Evolutionary conservation across 2,888 invertebrate genomes (phyloP).

Genomic region (Yponomeuta sedellus): DNA sequence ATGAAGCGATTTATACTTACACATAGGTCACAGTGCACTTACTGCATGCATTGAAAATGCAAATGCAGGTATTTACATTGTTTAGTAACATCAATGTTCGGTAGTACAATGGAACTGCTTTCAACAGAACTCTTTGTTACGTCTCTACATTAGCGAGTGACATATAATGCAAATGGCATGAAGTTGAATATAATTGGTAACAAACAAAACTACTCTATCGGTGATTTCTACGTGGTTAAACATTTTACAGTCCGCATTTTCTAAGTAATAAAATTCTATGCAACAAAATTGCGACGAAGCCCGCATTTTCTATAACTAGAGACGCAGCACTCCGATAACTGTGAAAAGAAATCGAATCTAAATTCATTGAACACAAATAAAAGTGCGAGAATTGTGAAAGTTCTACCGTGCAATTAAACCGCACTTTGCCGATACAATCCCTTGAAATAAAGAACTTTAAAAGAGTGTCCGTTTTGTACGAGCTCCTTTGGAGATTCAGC

Average conservation of each 20-base stretch:
- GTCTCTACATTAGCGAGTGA: neutral
- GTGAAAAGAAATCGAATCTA: constrained; percentile 49
- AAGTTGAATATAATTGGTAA: neutral
- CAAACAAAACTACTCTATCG: no score
- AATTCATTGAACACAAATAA: constrained; percentile 62
- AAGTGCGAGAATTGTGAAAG: constrained; percentile 49
- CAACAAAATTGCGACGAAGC: neutral
- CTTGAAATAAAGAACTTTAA: constrained; percentile 70
- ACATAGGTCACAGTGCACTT: neutral
- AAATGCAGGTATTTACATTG: constrained; percentile 6
- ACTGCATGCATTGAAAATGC: neutral
- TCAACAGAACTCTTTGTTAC: neutral
- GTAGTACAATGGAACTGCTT: neutral
- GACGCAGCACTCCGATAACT: neutral
- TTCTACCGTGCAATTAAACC: constrained; percentile 69
- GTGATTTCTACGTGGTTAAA: neutral
- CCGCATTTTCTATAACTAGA: neutral
- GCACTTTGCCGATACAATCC: constrained; percentile 67
- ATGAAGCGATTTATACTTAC: no score
- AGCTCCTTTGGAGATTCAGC: constrained; percentile 20
- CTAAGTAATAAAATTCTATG: neutral
- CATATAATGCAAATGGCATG: neutral
- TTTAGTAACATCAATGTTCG: neutral
- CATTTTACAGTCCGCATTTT: neutral
- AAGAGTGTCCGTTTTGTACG: constrained; percentile 60